A percentile compares a stretch with the other conserved stretches of the same genome.
Evolutionary conservation across 92 coral and sea anemone species (phyloP).

Genomic region (Siderastrea siderea): DNA sequence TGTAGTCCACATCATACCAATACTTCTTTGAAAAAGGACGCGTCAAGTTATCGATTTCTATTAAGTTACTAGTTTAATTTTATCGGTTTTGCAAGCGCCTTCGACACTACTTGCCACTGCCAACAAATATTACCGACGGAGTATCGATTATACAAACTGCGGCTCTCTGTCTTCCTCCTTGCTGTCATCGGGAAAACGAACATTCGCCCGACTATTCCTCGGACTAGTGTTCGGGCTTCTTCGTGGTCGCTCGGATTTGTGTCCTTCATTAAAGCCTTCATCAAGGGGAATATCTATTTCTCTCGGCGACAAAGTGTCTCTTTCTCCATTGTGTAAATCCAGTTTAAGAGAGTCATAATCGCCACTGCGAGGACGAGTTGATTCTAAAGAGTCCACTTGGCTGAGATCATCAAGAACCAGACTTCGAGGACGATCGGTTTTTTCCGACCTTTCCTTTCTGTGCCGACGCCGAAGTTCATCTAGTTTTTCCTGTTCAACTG

Average conservation of each 20-base stretch:
- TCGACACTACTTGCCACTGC: background rate
- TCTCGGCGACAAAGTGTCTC: conserved; percentile 30
- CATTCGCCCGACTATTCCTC: conserved; percentile 66
- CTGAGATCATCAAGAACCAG: conserved; percentile 68
- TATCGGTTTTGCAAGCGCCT: background rate
- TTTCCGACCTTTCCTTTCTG: conserved; percentile 38
- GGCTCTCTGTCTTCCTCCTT: conserved; percentile 81
- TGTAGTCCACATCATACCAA: background rate
- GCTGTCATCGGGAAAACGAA: conserved; percentile 81
- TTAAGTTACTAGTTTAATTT: conserved; percentile 3
- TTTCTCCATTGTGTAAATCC: conserved; percentile 40
- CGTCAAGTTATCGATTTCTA: background rate
- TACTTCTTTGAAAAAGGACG: background rate
- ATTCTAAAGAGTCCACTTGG: conserved; percentile 47
- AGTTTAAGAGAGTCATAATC: conserved; percentile 27
- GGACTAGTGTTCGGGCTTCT: conserved; percentile 67
- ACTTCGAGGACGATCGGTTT: conserved; percentile 72
- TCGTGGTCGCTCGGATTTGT: conserved; percentile 44
- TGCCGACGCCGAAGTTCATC: conserved; percentile 27
- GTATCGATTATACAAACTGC: conserved; percentile 79
- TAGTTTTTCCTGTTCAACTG: conserved; percentile 15
- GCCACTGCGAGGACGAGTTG: conserved; percentile 2
- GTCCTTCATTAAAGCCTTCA: conserved; percentile 1
- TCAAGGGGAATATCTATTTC: conserved; percentile 73
- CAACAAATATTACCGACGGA: background rate